A percentile compares a stretch with the other conserved stretches of the same genome.
Evolutionary conservation across 2,113 vertebrate species (phyloP).

Genomic region (Tonatia bakeri): DNA sequence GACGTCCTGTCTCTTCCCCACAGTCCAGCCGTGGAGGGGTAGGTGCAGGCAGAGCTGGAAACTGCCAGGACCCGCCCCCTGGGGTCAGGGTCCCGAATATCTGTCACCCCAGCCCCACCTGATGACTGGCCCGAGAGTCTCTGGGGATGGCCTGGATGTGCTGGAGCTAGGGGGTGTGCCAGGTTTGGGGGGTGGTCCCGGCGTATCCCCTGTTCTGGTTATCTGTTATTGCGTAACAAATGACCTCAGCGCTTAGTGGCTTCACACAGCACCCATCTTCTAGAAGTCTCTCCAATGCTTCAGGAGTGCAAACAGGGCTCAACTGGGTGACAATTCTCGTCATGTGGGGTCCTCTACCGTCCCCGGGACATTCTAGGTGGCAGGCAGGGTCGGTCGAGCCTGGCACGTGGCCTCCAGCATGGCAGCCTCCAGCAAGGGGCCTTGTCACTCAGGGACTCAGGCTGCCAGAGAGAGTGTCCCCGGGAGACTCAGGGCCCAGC

Average conservation of each 20-base stretch:
- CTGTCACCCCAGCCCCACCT: not conserved
- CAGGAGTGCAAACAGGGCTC: not conserved
- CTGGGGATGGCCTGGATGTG: not conserved
- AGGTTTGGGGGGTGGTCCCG: not conserved
- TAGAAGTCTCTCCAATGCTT: not conserved
- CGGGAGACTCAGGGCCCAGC: too few relatives aligned
- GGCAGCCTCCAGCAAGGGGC: not conserved
- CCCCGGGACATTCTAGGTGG: accelerated
- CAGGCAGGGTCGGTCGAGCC: not conserved
- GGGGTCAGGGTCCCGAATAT: not conserved
- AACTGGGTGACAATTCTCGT: not conserved
- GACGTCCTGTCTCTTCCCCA: not conserved
- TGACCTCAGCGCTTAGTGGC: not conserved
- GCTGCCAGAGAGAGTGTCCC: not conserved
- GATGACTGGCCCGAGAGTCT: not conserved
- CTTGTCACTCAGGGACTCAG: not conserved
- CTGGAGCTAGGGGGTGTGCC: not conserved
- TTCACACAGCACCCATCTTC: not conserved
- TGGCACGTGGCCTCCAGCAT: not conserved
- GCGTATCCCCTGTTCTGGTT: not conserved
- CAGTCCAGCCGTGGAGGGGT: not conserved
- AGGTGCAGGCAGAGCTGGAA: not conserved
- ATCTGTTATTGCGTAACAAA: not conserved
- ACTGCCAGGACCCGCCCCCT: not conserved
- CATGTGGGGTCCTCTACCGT: not conserved